These are phyloP conservation scores for Loxodonta africana DNA, from an alignment of 2,113 vertebrate species.

Conservation along the genomic window DNA sequence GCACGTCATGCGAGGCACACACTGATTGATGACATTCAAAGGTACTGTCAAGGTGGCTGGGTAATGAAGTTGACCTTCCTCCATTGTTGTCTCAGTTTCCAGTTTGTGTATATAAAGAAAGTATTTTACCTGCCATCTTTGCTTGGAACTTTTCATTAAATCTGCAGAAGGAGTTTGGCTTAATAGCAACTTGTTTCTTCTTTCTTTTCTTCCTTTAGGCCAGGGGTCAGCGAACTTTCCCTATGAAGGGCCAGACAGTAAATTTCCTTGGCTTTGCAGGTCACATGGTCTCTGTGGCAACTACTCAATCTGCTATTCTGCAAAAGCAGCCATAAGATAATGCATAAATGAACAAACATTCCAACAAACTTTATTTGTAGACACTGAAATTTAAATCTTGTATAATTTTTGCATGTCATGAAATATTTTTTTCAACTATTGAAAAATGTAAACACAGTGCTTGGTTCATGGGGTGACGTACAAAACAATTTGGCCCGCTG, in stretches of 20 bases:
- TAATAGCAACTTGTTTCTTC: slow-evolving; percentile 51
- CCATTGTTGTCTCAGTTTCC: slow-evolving; percentile 49
- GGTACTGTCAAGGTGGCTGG: slow-evolving; percentile 63
- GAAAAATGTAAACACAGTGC: background rate
- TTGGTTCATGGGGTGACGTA: background rate
- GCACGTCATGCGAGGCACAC: background rate
- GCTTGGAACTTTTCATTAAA: background rate
- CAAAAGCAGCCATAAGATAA: background rate
- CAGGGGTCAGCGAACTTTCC: background rate
- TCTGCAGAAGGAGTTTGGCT: slow-evolving; percentile 29
- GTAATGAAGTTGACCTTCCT: slow-evolving; percentile 76
- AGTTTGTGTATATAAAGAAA: slow-evolving; percentile 69
- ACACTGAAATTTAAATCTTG: slow-evolving; percentile 1
- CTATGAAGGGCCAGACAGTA: background rate
- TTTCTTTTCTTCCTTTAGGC: slow-evolving; percentile 58
- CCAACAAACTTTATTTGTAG: background rate
- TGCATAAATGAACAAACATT: background rate
- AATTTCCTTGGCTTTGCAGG: background rate
- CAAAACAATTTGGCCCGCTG: too few relatives aligned
- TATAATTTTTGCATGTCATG: background rate
- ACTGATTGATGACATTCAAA: slow-evolving; percentile 63
- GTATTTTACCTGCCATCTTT: slow-evolving; percentile 67
- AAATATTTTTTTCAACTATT: background rate
- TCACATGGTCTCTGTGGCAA: background rate
- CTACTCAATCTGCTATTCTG: background rate